phyloP scores from a whole-genome alignment of 1,140 invertebrate genomes.

The Neelides sp. region DNA sequence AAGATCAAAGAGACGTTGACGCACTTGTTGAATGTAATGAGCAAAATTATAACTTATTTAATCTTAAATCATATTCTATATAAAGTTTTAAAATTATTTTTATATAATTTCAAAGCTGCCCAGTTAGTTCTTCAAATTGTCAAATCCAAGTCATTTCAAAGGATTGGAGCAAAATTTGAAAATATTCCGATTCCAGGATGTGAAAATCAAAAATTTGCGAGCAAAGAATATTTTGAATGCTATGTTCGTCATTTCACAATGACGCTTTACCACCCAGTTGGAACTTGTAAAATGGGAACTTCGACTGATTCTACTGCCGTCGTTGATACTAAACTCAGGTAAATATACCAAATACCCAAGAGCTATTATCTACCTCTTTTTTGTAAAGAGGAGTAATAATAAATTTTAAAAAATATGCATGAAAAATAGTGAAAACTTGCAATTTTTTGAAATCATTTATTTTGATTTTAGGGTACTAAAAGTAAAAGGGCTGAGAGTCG shows the following conservation, averaged over 20 bases:
- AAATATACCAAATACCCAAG: slow-evolving; percentile 14
- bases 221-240: slow-evolving; percentile 70
- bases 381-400: slow-evolving; percentile 5
- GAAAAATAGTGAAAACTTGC: not conserved
- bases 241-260: slow-evolving; percentile 71
- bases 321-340: slow-evolving; percentile 47
- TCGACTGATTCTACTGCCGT: slow-evolving; percentile 46
- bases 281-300: slow-evolving; percentile 48
- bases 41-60: not conserved
- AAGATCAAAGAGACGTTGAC: slow-evolving; percentile 17
- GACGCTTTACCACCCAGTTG: slow-evolving; percentile 55
- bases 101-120: slow-evolving; percentile 2
- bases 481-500: slow-evolving; percentile 35
- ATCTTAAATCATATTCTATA: not conserved
- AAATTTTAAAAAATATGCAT: not conserved
- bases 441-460: too few species aligned
- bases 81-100: not conserved
- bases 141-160: slow-evolving; percentile 8
- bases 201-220: slow-evolving; percentile 52
- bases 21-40: slow-evolving; percentile 10
- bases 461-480: slow-evolving; percentile 21
- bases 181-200: slow-evolving; percentile 60
- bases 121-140: slow-evolving; percentile 1
- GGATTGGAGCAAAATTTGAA: slow-evolving; percentile 30
- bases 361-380: not conserved